Evolutionary conservation across 2,888 invertebrate species (phyloP), one percentile per base, ranked within the genome.

Genomic region (Tholera decimalis): DNA sequence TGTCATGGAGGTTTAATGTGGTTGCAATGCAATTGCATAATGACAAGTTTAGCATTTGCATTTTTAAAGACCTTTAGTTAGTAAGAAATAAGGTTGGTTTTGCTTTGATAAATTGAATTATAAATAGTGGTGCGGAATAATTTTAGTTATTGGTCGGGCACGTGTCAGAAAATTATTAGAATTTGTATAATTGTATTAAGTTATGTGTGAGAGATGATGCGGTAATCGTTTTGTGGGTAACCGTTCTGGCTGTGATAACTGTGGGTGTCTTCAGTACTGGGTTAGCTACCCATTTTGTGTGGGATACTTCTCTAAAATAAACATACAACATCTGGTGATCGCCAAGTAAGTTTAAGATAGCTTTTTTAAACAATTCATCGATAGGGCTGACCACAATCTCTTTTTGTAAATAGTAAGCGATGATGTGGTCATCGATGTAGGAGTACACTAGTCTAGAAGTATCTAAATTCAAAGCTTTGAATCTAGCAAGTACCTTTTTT

Each of bases 151-250:
- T 51, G 62, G 65, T 57, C 22, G 15, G 76, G 37, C 82, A 69
- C 82, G 82, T 80, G 82, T 65, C 68, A 44, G 47, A 64, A 69
- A 80, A 82, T 82, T 51, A 71, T 64, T 60, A 53, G 63, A 66
- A 82, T 83, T 80, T 73, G 62, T 80, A 50, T 82, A 80, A 80
- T 80, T 83, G 58, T 62, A 71, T 80, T 79, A 79, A 61, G 79
- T 69, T 73, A 43, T 67, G 68, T 64, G 73, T 54, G 33, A 43
- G 62, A 61, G 37, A 51, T 46, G 43, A 49, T 54, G 18, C 30
- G 49, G 51, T 72, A 64, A 72, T 77, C 59, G 53, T 24, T 61
- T 53, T 56, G 60, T 51, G 57, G 60, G 60, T 41, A 43, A 35
- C 22, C 24, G 26, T 15, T 30, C 26, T 22, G 18, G 54, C 24